Conservation (phyloP, 1,140 invertebrate genomes). For the Cylas formicarius region DNA sequence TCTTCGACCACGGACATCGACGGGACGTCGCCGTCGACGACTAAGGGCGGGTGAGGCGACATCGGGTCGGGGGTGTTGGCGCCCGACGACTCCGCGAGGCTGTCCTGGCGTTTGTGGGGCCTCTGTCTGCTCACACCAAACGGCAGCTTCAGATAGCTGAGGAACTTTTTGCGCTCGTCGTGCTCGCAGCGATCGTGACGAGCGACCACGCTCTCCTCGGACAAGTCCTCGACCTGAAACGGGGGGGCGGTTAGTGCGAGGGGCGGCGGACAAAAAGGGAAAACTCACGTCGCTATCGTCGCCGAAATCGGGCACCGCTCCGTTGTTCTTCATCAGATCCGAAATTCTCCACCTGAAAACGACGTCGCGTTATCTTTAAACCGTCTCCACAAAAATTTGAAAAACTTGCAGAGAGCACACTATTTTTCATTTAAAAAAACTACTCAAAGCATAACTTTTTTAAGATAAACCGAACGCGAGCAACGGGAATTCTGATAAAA, state of each 20-base stretch:
- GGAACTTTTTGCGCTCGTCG: conserved; percentile 71
- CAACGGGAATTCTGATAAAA: too few relatives aligned
- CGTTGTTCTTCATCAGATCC: conserved; percentile 50
- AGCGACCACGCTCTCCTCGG: conserved; percentile 58
- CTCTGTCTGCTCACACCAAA: conserved; percentile 50
- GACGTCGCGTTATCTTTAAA: neutral
- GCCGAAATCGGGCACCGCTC: conserved; percentile 46
- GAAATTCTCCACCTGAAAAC: conserved; percentile 54
- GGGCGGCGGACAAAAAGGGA: too few relatives aligned
- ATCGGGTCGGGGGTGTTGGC: conserved; percentile 63
- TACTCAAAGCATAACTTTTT: too few relatives aligned
- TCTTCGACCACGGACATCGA: conserved; percentile 47
- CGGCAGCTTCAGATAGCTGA: conserved; percentile 61
- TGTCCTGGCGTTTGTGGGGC: conserved; percentile 56
- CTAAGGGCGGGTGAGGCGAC: conserved; percentile 38
- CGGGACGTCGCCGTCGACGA: conserved; percentile 42
- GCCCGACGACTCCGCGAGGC: conserved; percentile 61
- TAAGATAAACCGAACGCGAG: conserved; percentile 3
- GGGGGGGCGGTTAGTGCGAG: too few relatives aligned
- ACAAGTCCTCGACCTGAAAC: conserved; percentile 65
- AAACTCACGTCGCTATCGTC: conserved; percentile 53
- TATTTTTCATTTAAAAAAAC: too few relatives aligned
- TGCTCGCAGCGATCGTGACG: conserved; percentile 70
- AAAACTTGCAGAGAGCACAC: too few relatives aligned
- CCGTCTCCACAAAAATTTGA: conserved; percentile 16